Evolutionary conservation across 2,113 vertebrate species (phyloP).

Genomic region (Muscicapa adusta): DNA sequence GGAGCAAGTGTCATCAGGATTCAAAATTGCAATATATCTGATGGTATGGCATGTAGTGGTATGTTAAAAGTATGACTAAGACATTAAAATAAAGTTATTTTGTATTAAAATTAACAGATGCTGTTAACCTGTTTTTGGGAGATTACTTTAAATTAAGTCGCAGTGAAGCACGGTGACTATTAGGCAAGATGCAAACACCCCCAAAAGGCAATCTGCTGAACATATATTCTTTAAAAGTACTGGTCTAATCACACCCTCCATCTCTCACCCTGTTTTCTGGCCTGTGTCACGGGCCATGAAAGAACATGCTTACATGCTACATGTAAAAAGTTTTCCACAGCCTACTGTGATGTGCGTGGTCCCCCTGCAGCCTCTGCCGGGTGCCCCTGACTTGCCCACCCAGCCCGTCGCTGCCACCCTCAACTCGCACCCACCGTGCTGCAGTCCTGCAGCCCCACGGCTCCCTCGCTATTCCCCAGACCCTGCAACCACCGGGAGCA

Average conservation of each 20-base stretch:
- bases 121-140: neutral
- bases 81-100: neutral
- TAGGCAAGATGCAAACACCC: neutral
- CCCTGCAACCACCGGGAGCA: accelerated
- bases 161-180: neutral
- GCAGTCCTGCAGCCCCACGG: neutral
- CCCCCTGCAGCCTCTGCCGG: neutral
- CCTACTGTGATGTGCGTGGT: neutral
- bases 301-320: neutral
- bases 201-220: neutral
- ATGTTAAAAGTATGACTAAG: neutral
- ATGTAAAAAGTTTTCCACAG: neutral
- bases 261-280: neutral
- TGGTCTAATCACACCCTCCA: neutral
- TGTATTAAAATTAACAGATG: neutral
- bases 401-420: neutral
- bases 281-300: neutral
- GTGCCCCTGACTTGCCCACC: neutral
- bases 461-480: neutral
- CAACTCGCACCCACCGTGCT: neutral
- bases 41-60: neutral
- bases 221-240: neutral
- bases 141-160: neutral
- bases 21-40: neutral
- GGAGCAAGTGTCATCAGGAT: neutral